Base-by-base conservation (phyloP, 2,888 invertebrate species). In the Crossocerus cetratus region DNA sequence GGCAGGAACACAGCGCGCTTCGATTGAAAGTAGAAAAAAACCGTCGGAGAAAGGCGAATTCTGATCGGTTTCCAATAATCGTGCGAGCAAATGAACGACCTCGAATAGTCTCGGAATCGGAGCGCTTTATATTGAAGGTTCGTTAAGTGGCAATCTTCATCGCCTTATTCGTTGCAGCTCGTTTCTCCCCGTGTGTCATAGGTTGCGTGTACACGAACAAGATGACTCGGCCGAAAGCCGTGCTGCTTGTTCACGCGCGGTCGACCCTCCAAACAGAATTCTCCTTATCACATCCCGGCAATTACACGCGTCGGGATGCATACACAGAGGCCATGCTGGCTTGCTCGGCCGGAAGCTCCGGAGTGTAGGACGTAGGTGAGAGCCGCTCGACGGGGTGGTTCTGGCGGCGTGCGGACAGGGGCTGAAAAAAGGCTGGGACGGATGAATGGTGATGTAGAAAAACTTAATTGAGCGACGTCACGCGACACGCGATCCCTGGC, bases 401-500 rank as follows among this genome's bases (percentile, higher is more conserved):
- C 11, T 45, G 23, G 42, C 32, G 42, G 43, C 32, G 5, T 21
- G 18, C 8, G n/a, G 20, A 53, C 53, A 32, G 42, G 42, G n/a
- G 45, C 60, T 69, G 62, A 74, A 44, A 56, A 75, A 62, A 49
- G 55, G 45, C 64, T n/a, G 32, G 22, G 21, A 11, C 20, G n/a
- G n/a, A 54, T 23, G 44, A 20, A 32, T 16, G 62, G 63, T 49
- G 54, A 49, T 20, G 58, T 64, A 56, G 54, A 49, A 44, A 59
- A 22, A 71, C 60, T 75, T 77, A 80, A 80, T 81, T 69, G 74
- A 53, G 71, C 72, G 43, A 78, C 74, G 78, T 80, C 79, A 80
- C 81, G 79, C 79, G 74, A 79, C 74, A 74, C 74, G 77, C 72
- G 69, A 68, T 32, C 63, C 23, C 23, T 3, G 20, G 22, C 56